Conservation (phyloP, 2,888 invertebrate genomes). For the Parthenolecanium corni region DNA sequence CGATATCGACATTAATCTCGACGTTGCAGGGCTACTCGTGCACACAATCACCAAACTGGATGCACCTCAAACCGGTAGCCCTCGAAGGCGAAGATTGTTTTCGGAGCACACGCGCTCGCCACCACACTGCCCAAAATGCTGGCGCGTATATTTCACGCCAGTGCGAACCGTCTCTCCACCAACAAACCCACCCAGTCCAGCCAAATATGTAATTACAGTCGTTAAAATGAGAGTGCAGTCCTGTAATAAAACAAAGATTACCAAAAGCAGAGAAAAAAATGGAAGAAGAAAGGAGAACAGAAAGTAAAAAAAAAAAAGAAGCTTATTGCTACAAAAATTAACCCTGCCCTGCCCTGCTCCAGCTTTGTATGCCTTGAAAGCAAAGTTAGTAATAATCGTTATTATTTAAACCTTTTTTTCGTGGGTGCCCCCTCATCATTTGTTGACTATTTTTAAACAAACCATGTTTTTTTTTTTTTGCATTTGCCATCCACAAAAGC, state of each 20-base stretch:
- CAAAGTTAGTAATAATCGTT: conserved; percentile 16
- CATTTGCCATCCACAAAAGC: not conserved
- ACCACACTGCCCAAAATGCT: not conserved
- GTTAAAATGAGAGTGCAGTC: conserved; percentile 16
- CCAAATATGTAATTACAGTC: conserved; percentile 21
- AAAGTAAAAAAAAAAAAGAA: not conserved
- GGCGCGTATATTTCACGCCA: not conserved
- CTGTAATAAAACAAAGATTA: conserved; percentile 5
- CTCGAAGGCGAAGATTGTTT: too few species aligned
- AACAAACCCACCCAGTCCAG: not conserved
- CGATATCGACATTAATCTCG: too few species aligned
- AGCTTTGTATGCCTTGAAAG: not conserved
- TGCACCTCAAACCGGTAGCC: too few species aligned
- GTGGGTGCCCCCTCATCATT: not conserved
- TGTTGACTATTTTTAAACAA: conserved; percentile 15
- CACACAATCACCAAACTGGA: too few species aligned
- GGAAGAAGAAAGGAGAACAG: not conserved
- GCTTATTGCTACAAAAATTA: not conserved
- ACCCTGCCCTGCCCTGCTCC: not conserved
- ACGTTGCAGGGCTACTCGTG: too few species aligned
- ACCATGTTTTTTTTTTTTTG: not conserved
- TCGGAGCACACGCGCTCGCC: not conserved
- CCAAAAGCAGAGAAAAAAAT: not conserved
- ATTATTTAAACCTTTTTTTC: conserved; percentile 16
- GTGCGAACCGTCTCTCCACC: not conserved